These are phyloP conservation scores for Syrmaticus mikado DNA, from an alignment of 2,113 vertebrate species.

Conservation along the genomic window DNA sequence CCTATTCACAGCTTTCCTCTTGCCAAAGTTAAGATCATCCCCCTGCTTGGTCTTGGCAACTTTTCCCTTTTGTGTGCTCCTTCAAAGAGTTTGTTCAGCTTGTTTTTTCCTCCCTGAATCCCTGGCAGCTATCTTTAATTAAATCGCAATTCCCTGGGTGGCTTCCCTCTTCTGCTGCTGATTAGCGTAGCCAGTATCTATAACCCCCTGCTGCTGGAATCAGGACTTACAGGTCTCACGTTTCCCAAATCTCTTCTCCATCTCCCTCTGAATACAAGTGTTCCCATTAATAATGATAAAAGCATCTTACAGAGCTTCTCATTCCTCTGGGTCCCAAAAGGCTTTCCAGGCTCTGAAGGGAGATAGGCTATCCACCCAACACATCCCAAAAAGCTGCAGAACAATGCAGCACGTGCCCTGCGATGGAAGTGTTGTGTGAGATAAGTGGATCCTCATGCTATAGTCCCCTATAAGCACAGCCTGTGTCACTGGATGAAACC, in stretches of 20 bases:
- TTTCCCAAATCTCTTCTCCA: slow-evolving; percentile 29
- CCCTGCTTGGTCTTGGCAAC: neutral
- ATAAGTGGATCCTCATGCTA: neutral
- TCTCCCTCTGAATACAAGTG: slow-evolving; percentile 50
- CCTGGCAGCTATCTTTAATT: slow-evolving; percentile 66
- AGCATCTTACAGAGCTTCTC: neutral
- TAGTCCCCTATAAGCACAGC: neutral
- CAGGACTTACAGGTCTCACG: slow-evolving; percentile 14
- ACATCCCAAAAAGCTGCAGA: neutral
- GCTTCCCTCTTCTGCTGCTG: slow-evolving; percentile 28
- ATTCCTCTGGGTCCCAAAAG: neutral
- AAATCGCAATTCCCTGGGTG: slow-evolving; percentile 63
- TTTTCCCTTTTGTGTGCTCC: neutral
- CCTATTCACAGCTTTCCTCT: neutral
- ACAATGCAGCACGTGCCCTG: neutral
- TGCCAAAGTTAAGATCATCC: neutral
- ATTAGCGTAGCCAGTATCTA: slow-evolving; percentile 50
- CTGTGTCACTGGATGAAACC: neutral
- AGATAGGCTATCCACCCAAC: neutral
- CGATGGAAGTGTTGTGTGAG: neutral
- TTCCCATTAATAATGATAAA: slow-evolving; percentile 12
- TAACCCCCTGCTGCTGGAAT: slow-evolving; percentile 33
- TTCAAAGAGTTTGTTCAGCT: neutral
- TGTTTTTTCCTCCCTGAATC: neutral
- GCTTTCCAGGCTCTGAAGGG: neutral